phyloP scores from a whole-genome alignment of 2,888 invertebrate species.

The Calephelis perditalis region DNA sequence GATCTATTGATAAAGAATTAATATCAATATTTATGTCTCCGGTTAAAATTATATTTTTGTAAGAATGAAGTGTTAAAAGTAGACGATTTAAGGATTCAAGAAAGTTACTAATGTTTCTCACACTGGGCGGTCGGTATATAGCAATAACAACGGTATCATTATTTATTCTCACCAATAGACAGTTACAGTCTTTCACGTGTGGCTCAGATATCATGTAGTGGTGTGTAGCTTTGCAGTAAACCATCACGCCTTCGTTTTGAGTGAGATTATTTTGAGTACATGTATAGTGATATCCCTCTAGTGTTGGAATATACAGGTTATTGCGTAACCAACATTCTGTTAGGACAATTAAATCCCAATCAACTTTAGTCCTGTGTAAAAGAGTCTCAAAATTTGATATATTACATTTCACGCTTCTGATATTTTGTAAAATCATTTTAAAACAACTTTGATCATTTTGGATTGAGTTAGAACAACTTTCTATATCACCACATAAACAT shows the following conservation, averaged over 20 bases:
- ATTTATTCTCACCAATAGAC: background rate
- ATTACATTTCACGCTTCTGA: background rate
- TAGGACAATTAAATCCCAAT: background rate
- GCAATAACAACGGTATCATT: background rate
- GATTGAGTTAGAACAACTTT: too few species aligned
- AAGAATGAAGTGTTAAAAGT: too few species aligned
- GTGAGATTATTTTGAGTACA: background rate
- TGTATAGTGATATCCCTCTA: background rate
- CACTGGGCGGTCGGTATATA: background rate
- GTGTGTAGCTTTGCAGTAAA: background rate
- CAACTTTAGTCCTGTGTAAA: background rate
- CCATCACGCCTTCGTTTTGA: background rate
- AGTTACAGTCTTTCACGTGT: background rate
- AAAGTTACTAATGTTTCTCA: too few species aligned
- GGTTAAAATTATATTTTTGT: too few species aligned
- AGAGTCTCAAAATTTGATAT: background rate
- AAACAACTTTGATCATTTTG: too few species aligned
- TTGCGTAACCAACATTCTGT: background rate
- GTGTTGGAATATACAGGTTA: background rate
- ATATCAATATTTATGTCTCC: too few species aligned
- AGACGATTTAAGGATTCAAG: too few species aligned
- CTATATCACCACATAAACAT: too few species aligned
- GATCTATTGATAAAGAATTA: too few species aligned
- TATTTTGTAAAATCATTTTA: too few species aligned
- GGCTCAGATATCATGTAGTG: too few species aligned